Evolutionary conservation across 1,140 invertebrate species (phyloP).

Genomic region (Drosophila kohkoa): DNA sequence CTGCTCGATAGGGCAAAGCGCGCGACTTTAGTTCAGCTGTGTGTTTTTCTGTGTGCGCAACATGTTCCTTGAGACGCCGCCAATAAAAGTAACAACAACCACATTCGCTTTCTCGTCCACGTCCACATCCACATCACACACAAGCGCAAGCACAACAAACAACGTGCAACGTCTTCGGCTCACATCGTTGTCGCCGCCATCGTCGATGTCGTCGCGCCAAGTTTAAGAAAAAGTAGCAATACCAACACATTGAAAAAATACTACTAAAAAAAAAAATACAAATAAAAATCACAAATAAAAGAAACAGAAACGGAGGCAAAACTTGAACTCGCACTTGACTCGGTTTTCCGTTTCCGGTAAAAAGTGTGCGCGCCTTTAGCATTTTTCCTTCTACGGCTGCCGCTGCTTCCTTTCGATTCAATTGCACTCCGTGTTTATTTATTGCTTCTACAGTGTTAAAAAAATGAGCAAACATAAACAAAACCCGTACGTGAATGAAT

Average conservation of each 20-base stretch:
- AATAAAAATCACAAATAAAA: constrained; percentile 17
- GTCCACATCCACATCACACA: background rate
- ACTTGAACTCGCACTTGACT: constrained; percentile 64
- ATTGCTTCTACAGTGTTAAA: constrained; percentile 44
- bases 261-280: constrained; percentile 39
- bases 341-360: constrained; percentile 68
- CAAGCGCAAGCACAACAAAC: constrained; percentile 27
- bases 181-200: constrained; percentile 33
- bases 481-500: constrained; percentile 16
- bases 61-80: constrained; percentile 77
- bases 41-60: constrained; percentile 80
- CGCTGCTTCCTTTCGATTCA: constrained; percentile 44
- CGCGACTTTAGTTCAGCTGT: constrained; percentile 67
- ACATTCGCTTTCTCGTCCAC: constrained; percentile 20
- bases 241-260: constrained; percentile 24
- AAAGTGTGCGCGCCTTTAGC: constrained; percentile 73
- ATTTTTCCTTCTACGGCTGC: constrained; percentile 40
- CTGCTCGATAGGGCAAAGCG: constrained; percentile 55
- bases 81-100: constrained; percentile 58
- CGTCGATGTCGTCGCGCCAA: constrained; percentile 36
- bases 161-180: constrained; percentile 69
- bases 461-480: constrained; percentile 51
- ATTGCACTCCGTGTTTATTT: constrained; percentile 68
- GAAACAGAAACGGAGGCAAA: constrained; percentile 19
- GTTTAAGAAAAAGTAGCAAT: constrained; percentile 69